Evolutionary conservation across 2,113 vertebrate genomes (phyloP).

Genomic region (Hemibates koningsi): DNA sequence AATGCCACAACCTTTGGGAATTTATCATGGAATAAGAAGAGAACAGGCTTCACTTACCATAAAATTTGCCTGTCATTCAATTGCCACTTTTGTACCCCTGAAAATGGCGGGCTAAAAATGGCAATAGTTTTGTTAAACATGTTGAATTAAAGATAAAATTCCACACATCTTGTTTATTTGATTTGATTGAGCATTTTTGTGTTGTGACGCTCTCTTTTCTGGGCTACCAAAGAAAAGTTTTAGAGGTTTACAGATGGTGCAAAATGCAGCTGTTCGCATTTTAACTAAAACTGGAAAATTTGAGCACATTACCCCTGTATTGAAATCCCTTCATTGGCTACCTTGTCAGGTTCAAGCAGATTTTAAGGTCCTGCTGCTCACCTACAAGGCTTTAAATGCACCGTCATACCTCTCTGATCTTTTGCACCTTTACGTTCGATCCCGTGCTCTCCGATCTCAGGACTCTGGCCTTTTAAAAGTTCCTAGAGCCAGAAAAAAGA

Average conservation of each 20-base stretch:
- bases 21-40: background rate
- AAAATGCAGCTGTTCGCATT: rapidly evolving
- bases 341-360: background rate
- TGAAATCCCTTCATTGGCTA: rapidly evolving
- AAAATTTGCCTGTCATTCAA: rapidly evolving
- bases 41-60: rapidly evolving
- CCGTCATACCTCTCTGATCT: background rate
- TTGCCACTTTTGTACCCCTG: background rate
- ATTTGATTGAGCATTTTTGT: background rate
- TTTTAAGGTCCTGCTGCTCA: background rate
- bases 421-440: rapidly evolving
- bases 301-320: rapidly evolving
- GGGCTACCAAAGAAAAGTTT: background rate
- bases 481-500: background rate
- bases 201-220: background rate
- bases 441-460: rapidly evolving
- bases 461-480: background rate
- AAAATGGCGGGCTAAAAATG: background rate
- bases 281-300: rapidly evolving
- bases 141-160: background rate
- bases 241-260: background rate
- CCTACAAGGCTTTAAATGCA: rapidly evolving
- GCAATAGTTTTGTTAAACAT: background rate
- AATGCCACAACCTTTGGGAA: background rate
- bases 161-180: background rate